These are phyloP conservation scores for Caenorhabditis sp. DNA, from an alignment of 2,888 invertebrate genomes.

Conservation along the genomic window DNA sequence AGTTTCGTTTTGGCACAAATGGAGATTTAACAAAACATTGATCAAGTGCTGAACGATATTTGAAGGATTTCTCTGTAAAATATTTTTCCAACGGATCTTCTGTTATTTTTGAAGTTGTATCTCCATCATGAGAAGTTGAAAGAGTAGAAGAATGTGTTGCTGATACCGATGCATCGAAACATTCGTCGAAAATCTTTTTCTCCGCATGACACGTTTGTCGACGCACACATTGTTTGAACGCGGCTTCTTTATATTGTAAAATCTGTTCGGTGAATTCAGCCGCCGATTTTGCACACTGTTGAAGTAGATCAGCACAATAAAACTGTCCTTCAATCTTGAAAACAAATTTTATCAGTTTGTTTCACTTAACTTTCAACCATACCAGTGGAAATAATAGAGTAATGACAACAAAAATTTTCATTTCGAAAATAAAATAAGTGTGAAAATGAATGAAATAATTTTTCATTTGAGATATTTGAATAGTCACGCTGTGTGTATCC, in stretches of 20 bases:
- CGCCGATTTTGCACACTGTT: constrained; percentile 57
- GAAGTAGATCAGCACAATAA: constrained; percentile 63
- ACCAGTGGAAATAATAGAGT: background rate
- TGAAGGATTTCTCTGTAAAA: constrained; percentile 33
- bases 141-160: constrained; percentile 25
- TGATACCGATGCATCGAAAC: constrained; percentile 57
- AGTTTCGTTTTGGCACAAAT: constrained; percentile 39
- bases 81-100: constrained; percentile 26
- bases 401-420: constrained; percentile 12
- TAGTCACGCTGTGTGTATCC: constrained; percentile 39
- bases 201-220: constrained; percentile 61
- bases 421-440: background rate
- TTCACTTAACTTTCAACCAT: no score
- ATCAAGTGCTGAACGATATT: constrained; percentile 41
- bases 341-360: no score
- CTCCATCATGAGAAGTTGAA: constrained; percentile 23
- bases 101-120: constrained; percentile 13
- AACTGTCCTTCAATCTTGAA: constrained; percentile 30
- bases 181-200: constrained; percentile 61
- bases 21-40: constrained; percentile 49
- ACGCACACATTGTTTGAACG: constrained; percentile 59
- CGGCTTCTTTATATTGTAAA: constrained; percentile 54
- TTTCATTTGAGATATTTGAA: constrained; percentile 28
- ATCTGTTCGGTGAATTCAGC: constrained; percentile 56
- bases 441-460: constrained; percentile 10